Conservation (phyloP, 2,113 vertebrate species). For the Cnemophilus loriae region DNA sequence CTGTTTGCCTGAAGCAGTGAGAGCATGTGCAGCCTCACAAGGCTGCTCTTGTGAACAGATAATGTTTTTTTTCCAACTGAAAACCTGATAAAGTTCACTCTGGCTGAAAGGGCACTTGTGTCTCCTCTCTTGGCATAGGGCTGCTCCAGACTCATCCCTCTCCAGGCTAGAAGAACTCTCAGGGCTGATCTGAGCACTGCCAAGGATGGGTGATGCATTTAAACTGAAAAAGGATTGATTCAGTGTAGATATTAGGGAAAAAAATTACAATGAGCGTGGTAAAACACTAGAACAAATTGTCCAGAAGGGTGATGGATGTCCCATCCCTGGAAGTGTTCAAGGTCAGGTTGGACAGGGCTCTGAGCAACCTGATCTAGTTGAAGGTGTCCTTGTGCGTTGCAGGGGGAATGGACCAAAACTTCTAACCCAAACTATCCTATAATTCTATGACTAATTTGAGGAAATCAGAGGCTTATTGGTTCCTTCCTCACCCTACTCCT, state of each 20-base stretch:
- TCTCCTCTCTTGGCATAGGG: neutral
- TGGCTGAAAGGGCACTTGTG: neutral
- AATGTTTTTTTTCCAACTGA: neutral
- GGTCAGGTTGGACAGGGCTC: neutral
- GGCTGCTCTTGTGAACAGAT: neutral
- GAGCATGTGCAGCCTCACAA: neutral
- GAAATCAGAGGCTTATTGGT: neutral
- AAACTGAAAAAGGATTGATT: neutral
- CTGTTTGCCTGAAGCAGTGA: neutral
- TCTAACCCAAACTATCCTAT: neutral
- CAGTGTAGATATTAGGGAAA: neutral
- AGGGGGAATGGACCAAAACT: neutral
- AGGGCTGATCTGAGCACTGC: neutral
- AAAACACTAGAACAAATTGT: neutral
- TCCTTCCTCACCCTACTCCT: neutral
- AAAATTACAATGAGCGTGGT: fast-evolving
- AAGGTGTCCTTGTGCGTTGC: neutral
- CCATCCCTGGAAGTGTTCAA: neutral
- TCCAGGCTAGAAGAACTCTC: neutral
- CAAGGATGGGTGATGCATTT: neutral
- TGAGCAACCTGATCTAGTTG: neutral
- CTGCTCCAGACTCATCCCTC: neutral
- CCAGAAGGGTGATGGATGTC: neutral
- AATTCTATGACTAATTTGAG: neutral
- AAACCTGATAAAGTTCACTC: neutral